phyloP scores from a whole-genome alignment of 2,888 invertebrate species.

The Tigriopus californicus region DNA sequence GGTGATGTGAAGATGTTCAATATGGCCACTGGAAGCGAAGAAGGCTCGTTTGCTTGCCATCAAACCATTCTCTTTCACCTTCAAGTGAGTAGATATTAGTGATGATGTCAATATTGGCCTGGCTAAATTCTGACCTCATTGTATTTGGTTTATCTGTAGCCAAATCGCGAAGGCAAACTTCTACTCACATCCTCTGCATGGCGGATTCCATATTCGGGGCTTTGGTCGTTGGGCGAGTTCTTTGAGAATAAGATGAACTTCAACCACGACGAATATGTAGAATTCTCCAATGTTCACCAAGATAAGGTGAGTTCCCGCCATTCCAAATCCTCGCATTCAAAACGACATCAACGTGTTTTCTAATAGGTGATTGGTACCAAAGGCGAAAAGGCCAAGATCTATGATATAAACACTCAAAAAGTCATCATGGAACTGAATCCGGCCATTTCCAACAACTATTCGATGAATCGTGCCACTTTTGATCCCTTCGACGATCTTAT shows the following conservation, averaged over 20 bases:
- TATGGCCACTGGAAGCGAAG: constrained; percentile 56
- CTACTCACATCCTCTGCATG: constrained; percentile 70
- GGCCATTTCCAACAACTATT: constrained; percentile 73
- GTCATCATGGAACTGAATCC: constrained; percentile 53
- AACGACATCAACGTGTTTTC: constrained; percentile 37
- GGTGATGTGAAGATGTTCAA: constrained; percentile 82
- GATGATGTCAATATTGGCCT: no score
- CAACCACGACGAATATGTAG: constrained; percentile 69
- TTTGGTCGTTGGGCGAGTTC: constrained; percentile 39
- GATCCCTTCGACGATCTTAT: constrained; percentile 82
- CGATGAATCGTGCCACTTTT: constrained; percentile 80
- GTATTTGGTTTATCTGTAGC: constrained; percentile 35
- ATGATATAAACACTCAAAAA: constrained; percentile 64
- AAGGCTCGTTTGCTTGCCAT: constrained; percentile 59
- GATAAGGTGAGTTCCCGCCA: constrained; percentile 55
- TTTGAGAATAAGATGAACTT: constrained; percentile 36
- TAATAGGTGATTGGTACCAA: constrained; percentile 77
- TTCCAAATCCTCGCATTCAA: not conserved
- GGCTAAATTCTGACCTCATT: not conserved
- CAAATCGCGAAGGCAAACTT: constrained; percentile 51
- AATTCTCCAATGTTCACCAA: constrained; percentile 67
- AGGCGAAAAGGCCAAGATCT: constrained; percentile 60
- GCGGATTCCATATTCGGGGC: constrained; percentile 57
- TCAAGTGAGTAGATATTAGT: not conserved
- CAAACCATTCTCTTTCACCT: constrained; percentile 60